Percentiles rank a stretch among this genome's conserved stretches.
phyloP scores from a whole-genome alignment of 2,797 vertebrate genomes.

The Typhlichthys eigenmanni region DNA sequence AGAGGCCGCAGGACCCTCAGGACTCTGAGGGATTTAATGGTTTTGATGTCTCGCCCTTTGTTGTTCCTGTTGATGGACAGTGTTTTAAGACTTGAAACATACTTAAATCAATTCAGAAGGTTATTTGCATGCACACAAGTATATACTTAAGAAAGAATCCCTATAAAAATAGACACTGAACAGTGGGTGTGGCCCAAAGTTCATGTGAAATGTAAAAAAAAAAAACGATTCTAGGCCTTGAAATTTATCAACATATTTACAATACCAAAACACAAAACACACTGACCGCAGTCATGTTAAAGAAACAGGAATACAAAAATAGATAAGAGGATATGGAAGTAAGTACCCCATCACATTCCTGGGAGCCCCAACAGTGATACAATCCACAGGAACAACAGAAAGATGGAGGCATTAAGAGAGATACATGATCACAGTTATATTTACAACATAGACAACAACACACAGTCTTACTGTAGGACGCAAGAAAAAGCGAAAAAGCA shows the following conservation, averaged over 20 bases:
- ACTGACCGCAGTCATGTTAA: neutral
- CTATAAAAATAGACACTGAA: conserved; percentile 24
- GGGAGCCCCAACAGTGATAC: conserved; percentile 80
- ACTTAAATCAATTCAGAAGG: conserved; percentile 4
- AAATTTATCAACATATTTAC: too few relatives aligned
- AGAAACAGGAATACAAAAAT: conserved; percentile 15
- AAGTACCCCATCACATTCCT: conserved; percentile 86
- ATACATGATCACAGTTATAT: conserved; percentile 70
- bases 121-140: conserved; percentile 22
- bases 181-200: neutral
- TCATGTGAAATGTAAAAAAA: conserved; percentile 7
- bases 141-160: conserved; percentile 3
- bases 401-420: conserved; percentile 75
- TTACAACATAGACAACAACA: conserved; percentile 73
- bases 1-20: conserved; percentile 91
- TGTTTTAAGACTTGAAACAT: conserved; percentile 14
- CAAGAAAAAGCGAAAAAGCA: conserved; percentile 44
- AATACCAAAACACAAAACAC: neutral
- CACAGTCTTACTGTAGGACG: conserved; percentile 32
- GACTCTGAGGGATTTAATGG: conserved; percentile 96
- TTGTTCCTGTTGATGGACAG: conserved; percentile 82
- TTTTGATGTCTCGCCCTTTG: conserved; percentile 98
- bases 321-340: conserved; percentile 29
- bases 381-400: conserved; percentile 84
- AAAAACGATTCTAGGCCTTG: conserved; percentile 9